These are phyloP conservation scores for Bothrops jararaca DNA, from an alignment of 2,113 vertebrate genomes.

Conservation along the genomic window DNA sequence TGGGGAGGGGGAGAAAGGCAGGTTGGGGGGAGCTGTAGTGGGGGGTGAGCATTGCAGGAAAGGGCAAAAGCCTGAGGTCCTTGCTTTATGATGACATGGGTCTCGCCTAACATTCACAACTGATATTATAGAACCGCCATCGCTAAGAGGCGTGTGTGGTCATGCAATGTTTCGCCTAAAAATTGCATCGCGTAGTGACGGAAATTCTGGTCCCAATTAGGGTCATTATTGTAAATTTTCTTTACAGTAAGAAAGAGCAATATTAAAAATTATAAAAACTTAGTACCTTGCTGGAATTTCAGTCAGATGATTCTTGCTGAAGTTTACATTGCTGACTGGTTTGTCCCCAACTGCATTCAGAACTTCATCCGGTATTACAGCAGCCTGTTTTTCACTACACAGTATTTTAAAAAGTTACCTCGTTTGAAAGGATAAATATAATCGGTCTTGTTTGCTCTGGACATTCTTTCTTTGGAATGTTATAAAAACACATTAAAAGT, in stretches of 20 bases:
- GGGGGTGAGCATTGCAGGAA: background rate
- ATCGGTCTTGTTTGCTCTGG: background rate
- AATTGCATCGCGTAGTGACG: background rate
- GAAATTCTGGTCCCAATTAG: background rate
- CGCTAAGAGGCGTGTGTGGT: background rate
- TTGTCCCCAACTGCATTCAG: constrained; percentile 74
- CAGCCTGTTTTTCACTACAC: constrained; percentile 82
- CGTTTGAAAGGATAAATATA: background rate
- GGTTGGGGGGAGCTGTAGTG: background rate
- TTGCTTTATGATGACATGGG: background rate
- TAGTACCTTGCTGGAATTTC: constrained; percentile 81
- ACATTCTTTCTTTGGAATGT: background rate
- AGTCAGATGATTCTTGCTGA: constrained; percentile 90
- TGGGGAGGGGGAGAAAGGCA: background rate
- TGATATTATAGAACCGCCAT: background rate
- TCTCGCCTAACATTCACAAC: background rate
- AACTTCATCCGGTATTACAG: constrained; percentile 78
- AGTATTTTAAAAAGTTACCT: background rate
- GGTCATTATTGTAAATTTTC: background rate
- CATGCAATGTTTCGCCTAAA: background rate
- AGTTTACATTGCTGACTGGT: constrained; percentile 75
- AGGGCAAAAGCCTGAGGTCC: background rate
- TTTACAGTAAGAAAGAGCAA: background rate
- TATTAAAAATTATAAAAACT: background rate
- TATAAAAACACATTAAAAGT: background rate